Evolutionary conservation across 1,140 invertebrate genomes (phyloP).

Genomic region (Nixonia krombeini): DNA sequence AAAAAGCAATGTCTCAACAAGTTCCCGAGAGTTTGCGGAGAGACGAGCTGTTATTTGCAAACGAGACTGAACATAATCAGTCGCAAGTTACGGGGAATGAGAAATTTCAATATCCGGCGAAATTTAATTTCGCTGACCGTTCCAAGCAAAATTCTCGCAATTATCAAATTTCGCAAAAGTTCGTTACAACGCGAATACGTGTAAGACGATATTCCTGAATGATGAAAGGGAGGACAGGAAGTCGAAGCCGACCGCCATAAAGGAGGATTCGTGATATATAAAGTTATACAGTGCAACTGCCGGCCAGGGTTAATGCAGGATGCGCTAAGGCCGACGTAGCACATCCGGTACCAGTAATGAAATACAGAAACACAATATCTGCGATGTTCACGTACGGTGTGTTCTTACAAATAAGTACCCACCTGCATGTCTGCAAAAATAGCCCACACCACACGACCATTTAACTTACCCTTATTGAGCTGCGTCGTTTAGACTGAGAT

Average conservation of each 20-base stretch:
- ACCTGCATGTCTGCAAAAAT: constrained; percentile 40
- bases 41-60: too few relatives aligned
- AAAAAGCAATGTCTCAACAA: too few relatives aligned
- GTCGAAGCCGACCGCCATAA: constrained; percentile 37
- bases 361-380: too few relatives aligned
- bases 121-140: too few relatives aligned
- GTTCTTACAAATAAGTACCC: constrained; percentile 42
- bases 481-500: too few relatives aligned
- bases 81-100: too few relatives aligned
- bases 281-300: constrained; percentile 26
- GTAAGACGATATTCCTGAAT: constrained; percentile 48
- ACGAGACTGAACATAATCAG: too few relatives aligned
- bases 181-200: constrained; percentile 4
- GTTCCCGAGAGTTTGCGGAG: too few relatives aligned
- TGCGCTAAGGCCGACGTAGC: constrained; percentile 29
- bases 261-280: constrained; percentile 41
- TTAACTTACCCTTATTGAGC: too few relatives aligned
- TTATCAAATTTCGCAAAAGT: neutral
- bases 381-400: too few relatives aligned
- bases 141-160: neutral
- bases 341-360: constrained; percentile 45
- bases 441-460: constrained; percentile 38
- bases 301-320: constrained; percentile 37
- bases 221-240: constrained; percentile 44
- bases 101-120: too few relatives aligned